These are phyloP conservation scores for Eurypyga helias DNA, from an alignment of 2,113 vertebrate species.

Conservation along the genomic window DNA sequence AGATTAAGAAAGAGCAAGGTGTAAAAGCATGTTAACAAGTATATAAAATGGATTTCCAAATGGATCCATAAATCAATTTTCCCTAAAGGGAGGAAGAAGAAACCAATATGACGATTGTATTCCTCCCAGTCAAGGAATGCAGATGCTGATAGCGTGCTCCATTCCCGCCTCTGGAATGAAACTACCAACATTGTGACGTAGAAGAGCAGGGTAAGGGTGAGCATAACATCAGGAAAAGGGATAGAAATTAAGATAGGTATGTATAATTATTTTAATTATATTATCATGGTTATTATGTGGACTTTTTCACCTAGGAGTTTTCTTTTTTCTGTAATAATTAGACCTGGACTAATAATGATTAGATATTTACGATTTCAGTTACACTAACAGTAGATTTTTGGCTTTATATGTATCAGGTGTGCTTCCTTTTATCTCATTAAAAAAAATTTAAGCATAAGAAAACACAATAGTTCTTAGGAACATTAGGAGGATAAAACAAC, in stretches of 20 bases:
- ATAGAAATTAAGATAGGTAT: background rate
- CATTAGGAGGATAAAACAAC: background rate
- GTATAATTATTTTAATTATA: background rate
- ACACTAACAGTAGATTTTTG: background rate
- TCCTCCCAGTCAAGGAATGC: background rate
- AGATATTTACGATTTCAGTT: background rate
- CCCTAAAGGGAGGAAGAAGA: background rate
- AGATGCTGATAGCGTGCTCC: background rate
- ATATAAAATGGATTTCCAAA: background rate
- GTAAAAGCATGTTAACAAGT: background rate
- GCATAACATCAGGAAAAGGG: background rate
- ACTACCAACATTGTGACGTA: background rate
- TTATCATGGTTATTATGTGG: background rate
- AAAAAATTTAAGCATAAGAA: background rate
- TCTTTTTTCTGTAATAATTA: background rate
- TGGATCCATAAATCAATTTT: background rate
- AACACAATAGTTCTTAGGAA: background rate
- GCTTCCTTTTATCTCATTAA: background rate
- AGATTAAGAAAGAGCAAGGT: background rate
- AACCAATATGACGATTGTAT: background rate
- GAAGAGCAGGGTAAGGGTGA: background rate
- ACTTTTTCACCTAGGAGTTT: background rate
- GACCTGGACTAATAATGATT: background rate
- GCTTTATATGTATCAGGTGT: background rate
- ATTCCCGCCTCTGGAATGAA: background rate